These are phyloP conservation scores for Phodopus roborovskii DNA, from an alignment of 2,113 vertebrate species.

Conservation along the genomic window DNA sequence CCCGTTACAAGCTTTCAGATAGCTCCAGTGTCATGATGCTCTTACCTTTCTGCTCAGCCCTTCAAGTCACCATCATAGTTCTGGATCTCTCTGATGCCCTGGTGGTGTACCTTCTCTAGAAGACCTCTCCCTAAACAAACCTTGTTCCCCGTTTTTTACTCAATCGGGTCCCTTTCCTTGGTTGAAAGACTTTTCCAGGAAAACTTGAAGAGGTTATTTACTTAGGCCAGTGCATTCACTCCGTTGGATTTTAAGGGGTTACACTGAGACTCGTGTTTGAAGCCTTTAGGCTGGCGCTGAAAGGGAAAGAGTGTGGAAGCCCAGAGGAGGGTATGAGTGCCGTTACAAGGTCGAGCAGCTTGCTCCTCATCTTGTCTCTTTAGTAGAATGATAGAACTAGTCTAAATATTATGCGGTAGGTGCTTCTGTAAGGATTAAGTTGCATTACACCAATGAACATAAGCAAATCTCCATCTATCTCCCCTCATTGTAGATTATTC, in stretches of 20 bases:
- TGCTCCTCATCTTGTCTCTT: neutral
- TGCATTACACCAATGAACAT: neutral
- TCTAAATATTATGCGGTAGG: neutral
- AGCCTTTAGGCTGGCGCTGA: neutral
- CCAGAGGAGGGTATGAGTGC: neutral
- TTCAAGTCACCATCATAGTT: neutral
- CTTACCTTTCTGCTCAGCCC: neutral
- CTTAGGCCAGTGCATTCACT: neutral
- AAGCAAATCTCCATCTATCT: neutral
- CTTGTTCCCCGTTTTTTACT: neutral
- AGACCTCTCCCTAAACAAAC: neutral
- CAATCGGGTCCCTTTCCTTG: neutral
- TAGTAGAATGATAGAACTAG: neutral
- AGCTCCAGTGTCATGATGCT: neutral
- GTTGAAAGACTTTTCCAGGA: conserved; percentile 25
- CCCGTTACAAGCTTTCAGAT: neutral
- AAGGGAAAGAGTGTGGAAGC: neutral
- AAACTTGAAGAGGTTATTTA: conserved; percentile 16
- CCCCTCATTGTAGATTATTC: neutral
- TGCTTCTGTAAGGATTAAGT: conserved; percentile 41
- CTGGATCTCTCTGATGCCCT: neutral
- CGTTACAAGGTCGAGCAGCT: neutral
- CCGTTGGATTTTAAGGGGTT: neutral
- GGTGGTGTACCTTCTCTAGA: neutral
- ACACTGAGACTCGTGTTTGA: neutral